These are phyloP conservation scores for Acronicta psi DNA, from an alignment of 2,888 invertebrate genomes.

Conservation along the genomic window DNA sequence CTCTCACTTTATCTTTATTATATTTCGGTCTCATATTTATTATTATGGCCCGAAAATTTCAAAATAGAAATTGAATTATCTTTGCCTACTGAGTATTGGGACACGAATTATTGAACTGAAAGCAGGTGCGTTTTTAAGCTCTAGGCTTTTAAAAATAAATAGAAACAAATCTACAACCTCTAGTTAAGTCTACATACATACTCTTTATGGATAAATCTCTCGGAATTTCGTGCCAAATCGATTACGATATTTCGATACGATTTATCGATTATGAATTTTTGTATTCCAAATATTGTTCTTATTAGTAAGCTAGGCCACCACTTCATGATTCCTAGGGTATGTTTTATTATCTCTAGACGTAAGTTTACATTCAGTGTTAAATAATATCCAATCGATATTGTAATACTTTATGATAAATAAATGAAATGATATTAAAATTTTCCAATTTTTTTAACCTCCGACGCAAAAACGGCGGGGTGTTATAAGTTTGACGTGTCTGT, in stretches of 20 bases:
- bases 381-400: slow-evolving; percentile 69
- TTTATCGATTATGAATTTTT: slow-evolving; percentile 72
- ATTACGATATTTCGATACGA: slow-evolving; percentile 79
- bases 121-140: too few species aligned
- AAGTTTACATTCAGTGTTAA: slow-evolving; percentile 70
- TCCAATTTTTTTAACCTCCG: not conserved
- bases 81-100: too few species aligned
- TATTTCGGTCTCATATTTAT: too few species aligned
- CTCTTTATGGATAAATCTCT: slow-evolving; percentile 76
- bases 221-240: slow-evolving; percentile 76
- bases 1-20: too few species aligned
- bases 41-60: too few species aligned
- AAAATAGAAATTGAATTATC: too few species aligned
- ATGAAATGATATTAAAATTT: slow-evolving; percentile 63
- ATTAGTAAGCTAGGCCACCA: slow-evolving; percentile 72
- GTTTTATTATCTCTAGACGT: slow-evolving; percentile 70
- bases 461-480: too few species aligned
- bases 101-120: too few species aligned
- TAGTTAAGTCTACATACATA: slow-evolving; percentile 55
- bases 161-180: slow-evolving; percentile 20
- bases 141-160: slow-evolving; percentile 27
- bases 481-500: too few species aligned
- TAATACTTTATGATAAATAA: slow-evolving; percentile 76
- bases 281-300: slow-evolving; percentile 70
- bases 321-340: slow-evolving; percentile 67